Evolutionary conservation across 2,888 invertebrate genomes (phyloP), one percentile per base, ranked within the genome.

Genomic region (Bimastos eiseni): DNA sequence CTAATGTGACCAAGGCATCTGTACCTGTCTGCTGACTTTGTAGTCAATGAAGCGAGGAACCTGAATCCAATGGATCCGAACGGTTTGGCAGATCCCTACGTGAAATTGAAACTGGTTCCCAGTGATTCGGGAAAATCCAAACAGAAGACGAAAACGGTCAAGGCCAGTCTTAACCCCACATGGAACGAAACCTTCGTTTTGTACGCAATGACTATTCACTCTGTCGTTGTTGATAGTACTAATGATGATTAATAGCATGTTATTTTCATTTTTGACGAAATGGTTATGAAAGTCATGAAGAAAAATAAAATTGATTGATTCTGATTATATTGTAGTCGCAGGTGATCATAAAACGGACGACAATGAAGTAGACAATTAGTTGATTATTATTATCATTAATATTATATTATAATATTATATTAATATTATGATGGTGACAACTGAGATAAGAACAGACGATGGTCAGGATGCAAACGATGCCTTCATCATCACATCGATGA

Each of bases 21-120:
- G 34, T 84, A 34, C n/a, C n/a, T 19, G 15, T 89, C 37, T 36
- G 33, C 11, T 89, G 36, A 33, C 30, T 38, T 83, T n/a, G 15
- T 96, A 98, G 99, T 99, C 93, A 97, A 97, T 94, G 98, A 99
- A 96, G 99, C 98, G 90, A 97, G 97, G 94, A 99, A 99, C 96
- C 96, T 99, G 94, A 99, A 99, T 96, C 99, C 99, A 89, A 99
- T 99, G 99, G 99, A 99, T 96, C 99, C 99, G 86, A 99, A 99
- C 95, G 99, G 99, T 90, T 96, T 98, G 92, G 99, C 99, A 93
- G 99, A 99, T 96, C 99, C 99, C 0, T 99, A 99, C 96, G 98
- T 99, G 91, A 99, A 99, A 96, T 96, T 99, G 95, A 99, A 99
- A 96, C 96, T 99, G 93, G 98, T 99, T 94, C 99, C 99, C 41